Conservation (phyloP, 2,888 invertebrate genomes). For the Drosophila incognita region DNA sequence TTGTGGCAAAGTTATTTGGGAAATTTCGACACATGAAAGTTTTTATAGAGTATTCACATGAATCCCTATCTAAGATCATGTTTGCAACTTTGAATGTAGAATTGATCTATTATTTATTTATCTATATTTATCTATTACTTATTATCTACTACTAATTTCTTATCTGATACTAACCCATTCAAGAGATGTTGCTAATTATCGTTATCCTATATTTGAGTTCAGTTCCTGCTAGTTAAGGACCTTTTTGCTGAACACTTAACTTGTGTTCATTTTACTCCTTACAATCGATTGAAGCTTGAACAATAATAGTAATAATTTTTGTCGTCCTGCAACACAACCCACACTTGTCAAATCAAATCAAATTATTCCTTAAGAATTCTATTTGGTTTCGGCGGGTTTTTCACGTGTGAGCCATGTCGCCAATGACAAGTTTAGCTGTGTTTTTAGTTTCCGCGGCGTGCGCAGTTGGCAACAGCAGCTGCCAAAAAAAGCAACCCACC, state of each 20-base stretch:
- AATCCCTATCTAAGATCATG: background rate
- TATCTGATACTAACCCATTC: background rate
- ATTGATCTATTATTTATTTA: background rate
- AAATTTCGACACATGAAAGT: background rate
- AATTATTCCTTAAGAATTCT: background rate
- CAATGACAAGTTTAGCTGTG: slow-evolving; percentile 66
- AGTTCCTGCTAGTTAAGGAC: background rate
- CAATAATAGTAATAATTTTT: background rate
- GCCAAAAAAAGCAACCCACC: slow-evolving; percentile 26
- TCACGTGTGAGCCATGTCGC: slow-evolving; percentile 50
- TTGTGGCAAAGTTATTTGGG: background rate
- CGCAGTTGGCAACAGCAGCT: slow-evolving; percentile 68
- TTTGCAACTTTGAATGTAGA: background rate
- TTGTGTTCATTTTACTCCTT: accelerated
- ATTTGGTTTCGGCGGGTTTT: background rate
- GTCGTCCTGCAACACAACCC: background rate
- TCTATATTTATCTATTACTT: background rate
- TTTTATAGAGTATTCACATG: background rate
- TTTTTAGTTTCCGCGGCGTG: slow-evolving; percentile 54
- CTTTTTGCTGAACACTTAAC: accelerated
- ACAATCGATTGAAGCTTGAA: background rate
- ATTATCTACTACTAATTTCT: background rate
- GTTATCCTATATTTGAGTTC: too few species aligned
- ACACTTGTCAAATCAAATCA: background rate
- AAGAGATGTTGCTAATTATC: background rate